Evolutionary conservation across 2,113 vertebrate genomes (phyloP).

Genomic region (Pelvicachromis taeniatus): DNA sequence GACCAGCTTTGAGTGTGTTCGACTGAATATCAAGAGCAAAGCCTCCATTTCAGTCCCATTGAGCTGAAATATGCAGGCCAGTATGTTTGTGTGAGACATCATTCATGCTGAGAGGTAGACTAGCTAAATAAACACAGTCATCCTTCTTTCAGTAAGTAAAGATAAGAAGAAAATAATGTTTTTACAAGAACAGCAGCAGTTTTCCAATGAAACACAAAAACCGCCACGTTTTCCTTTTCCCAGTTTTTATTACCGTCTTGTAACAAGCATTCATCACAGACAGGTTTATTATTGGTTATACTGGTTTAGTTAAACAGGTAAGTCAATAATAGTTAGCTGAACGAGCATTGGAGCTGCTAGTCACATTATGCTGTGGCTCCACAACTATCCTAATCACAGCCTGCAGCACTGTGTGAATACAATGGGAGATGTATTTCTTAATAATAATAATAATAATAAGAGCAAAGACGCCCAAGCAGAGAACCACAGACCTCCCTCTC

Average conservation of each 20-base stretch:
- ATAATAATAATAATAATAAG: neutral
- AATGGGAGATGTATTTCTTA: neutral
- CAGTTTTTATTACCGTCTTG: slow-evolving; percentile 5
- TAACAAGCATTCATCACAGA: neutral
- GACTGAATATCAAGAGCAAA: neutral
- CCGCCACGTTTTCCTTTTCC: neutral
- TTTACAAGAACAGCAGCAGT: neutral
- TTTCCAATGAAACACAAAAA: neutral
- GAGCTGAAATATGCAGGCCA: neutral
- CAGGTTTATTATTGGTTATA: neutral
- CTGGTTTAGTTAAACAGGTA: neutral
- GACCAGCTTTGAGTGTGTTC: neutral
- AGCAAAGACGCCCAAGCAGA: too few species aligned
- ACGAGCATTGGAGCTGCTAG: neutral
- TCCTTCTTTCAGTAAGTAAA: neutral
- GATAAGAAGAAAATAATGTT: fast-evolving
- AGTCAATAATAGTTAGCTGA: neutral
- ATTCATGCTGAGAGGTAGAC: neutral
- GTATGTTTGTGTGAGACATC: neutral
- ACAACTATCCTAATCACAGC: neutral
- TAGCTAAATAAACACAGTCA: neutral
- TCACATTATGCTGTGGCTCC: neutral
- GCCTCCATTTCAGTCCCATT: neutral
- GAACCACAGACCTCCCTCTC: too few species aligned
- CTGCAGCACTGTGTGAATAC: neutral